Evolutionary conservation across 2,888 invertebrate genomes (phyloP), one percentile per base, ranked within the genome.

Genomic region (Diadegma fenestrale): DNA sequence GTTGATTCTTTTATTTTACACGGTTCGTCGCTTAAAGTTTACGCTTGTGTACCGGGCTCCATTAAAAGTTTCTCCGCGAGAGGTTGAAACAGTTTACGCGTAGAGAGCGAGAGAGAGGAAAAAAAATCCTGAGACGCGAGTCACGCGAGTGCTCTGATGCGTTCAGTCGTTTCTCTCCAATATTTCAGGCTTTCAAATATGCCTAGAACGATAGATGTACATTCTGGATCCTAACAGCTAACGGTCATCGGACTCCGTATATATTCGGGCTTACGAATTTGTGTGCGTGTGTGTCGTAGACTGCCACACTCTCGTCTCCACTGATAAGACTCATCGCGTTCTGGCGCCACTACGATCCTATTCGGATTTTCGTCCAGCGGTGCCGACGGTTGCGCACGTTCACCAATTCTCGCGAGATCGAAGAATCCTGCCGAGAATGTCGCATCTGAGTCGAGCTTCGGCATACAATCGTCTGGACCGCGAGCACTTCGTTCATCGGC

Each of bases 351-450:
- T 41, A 26, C 73, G 63, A 64, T 73, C 45, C 82, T 68, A 80
- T 80, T 68, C 51, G 68, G 61, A 54, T 45, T 75, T 72, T 85
- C 77, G 80, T 77, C 66, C 64, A 68, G 80, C 76, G 72, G 76
- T 77, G 82, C 82, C 85, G 85, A 82, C 82, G 82, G 54, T 75
- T 48, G 63, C 75, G 82, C 69, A 82, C 80, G 61, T 54, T 72
- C 43, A 58, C 72, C 61, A 48, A 82, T 85, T 85, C 85, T 80
- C 76, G 73, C 81, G 85, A 68, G 82, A 85, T 82, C 72, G 82
- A 87, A 79, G 84, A 86, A 81, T 84, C 85, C 83, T 64, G 78
- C 81, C 58, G 72, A 84, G 81, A 81, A 86, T 86, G 80, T 77
- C 72, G 76, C 48, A 43, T 75, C 64, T 73, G 61, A 30, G 45